A percentile compares a stretch with the other conserved stretches of the same genome.
These are phyloP conservation scores for Tenthredo scrophulariae DNA, from an alignment of 2,888 invertebrate species.

Conservation along the genomic window DNA sequence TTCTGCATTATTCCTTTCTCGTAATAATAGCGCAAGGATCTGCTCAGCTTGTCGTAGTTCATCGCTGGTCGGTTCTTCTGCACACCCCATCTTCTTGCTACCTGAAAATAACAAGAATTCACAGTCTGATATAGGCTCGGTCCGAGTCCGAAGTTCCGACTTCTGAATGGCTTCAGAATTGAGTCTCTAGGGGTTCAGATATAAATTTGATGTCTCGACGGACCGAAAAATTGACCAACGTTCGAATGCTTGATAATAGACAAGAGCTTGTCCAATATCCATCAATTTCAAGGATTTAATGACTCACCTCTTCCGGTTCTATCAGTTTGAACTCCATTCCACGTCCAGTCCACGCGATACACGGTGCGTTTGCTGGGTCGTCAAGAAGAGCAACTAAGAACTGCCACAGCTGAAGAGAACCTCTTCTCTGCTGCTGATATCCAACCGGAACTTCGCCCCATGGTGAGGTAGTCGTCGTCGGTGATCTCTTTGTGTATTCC, in stretches of 20 bases:
- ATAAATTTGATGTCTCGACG: neutral
- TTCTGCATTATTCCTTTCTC: slow-evolving; percentile 99
- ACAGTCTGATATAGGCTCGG: neutral
- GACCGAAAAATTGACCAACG: neutral
- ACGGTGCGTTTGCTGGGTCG: slow-evolving; percentile 86
- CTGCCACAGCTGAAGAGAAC: slow-evolving; percentile 96
- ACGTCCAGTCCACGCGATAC: slow-evolving; percentile 96
- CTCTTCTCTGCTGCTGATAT: slow-evolving; percentile 83
- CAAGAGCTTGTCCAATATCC: neutral
- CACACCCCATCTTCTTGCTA: slow-evolving; percentile 96
- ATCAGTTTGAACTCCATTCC: slow-evolving; percentile 97
- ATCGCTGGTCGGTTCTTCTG: slow-evolving; percentile 98
- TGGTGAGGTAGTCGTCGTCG: slow-evolving; percentile 65
- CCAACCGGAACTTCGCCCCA: slow-evolving; percentile 72
- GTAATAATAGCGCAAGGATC: slow-evolving; percentile 97
- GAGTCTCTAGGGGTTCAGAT: neutral
- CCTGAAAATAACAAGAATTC: slow-evolving; percentile 80
- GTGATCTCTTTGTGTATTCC: slow-evolving; percentile 69
- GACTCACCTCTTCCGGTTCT: slow-evolving; percentile 92
- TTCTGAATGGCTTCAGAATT: neutral
- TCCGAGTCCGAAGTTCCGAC: neutral
- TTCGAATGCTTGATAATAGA: neutral
- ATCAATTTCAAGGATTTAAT: neutral
- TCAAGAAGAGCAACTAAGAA: slow-evolving; percentile 92
- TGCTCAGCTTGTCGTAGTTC: slow-evolving; percentile 97